Percentiles rank a stretch among this genome's conserved stretches.
phyloP scores from a whole-genome alignment of 2,797 vertebrate genomes.

The Siniperca undulata region DNA sequence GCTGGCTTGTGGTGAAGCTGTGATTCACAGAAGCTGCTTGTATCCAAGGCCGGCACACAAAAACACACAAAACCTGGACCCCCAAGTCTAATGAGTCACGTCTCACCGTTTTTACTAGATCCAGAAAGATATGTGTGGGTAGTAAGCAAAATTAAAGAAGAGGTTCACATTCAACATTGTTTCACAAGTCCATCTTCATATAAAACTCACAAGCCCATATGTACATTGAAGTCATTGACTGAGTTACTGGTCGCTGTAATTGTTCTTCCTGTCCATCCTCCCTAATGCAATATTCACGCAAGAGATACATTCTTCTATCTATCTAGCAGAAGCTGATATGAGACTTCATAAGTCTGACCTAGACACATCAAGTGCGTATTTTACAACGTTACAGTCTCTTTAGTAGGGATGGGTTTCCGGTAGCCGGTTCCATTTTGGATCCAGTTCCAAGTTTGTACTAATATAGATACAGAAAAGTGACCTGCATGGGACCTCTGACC shows the following conservation, averaged over 20 bases:
- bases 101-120: slow-evolving; percentile 5
- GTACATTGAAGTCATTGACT: neutral
- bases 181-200: neutral
- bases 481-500: slow-evolving; percentile 10
- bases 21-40: slow-evolving; percentile 30
- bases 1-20: slow-evolving; percentile 10
- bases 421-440: neutral
- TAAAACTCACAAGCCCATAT: neutral
- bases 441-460: neutral
- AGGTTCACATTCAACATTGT: neutral
- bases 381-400: neutral
- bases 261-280: neutral
- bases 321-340: neutral
- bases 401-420: neutral
- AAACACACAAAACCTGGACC: slow-evolving; percentile 1
- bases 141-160: neutral
- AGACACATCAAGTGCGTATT: neutral
- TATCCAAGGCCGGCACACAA: neutral
- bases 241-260: neutral
- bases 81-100: slow-evolving; percentile 22
- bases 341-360: neutral
- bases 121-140: slow-evolving; percentile 1
- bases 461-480: neutral
- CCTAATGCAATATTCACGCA: neutral
- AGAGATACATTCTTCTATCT: slow-evolving; percentile 1